Percentiles rank a stretch among this genome's conserved stretches.
Conservation (phyloP, 2,113 vertebrate species). For the Mystacornis crossleyi region DNA sequence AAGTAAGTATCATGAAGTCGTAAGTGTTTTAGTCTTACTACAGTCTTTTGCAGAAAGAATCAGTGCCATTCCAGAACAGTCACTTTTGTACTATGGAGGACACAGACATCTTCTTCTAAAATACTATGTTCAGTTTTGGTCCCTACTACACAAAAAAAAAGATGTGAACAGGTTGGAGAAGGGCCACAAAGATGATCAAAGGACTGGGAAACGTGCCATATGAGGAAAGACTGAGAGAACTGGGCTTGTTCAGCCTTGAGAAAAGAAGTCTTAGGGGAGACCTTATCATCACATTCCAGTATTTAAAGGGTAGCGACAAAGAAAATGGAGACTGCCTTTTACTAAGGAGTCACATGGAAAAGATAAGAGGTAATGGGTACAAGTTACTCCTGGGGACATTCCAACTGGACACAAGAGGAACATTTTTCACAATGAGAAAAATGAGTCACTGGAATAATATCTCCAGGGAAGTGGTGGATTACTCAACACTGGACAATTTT, state of each 20-base stretch:
- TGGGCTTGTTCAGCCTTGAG: neutral
- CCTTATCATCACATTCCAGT: neutral
- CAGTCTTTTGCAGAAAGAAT: neutral
- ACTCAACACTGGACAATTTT: rapidly evolving
- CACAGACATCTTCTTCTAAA: neutral
- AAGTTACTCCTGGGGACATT: neutral
- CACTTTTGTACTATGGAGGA: neutral
- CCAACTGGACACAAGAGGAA: neutral
- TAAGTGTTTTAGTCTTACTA: neutral
- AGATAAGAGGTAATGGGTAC: neutral
- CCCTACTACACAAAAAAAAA: neutral
- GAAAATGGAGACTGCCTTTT: neutral
- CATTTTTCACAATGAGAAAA: neutral
- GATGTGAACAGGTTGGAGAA: neutral
- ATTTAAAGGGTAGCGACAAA: neutral
- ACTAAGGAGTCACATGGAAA: neutral
- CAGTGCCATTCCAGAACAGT: neutral
- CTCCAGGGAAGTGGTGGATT: neutral
- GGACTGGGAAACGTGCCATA: neutral
- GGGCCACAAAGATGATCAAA: neutral
- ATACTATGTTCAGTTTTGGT: neutral
- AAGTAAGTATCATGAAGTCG: neutral
- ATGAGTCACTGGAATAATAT: neutral
- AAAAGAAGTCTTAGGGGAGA: neutral
- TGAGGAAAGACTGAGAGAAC: neutral